Percentiles rank a stretch among this genome's conserved stretches.
phyloP scores from a whole-genome alignment of 1,140 invertebrate genomes.

The Leguminivora glycinivorella region DNA sequence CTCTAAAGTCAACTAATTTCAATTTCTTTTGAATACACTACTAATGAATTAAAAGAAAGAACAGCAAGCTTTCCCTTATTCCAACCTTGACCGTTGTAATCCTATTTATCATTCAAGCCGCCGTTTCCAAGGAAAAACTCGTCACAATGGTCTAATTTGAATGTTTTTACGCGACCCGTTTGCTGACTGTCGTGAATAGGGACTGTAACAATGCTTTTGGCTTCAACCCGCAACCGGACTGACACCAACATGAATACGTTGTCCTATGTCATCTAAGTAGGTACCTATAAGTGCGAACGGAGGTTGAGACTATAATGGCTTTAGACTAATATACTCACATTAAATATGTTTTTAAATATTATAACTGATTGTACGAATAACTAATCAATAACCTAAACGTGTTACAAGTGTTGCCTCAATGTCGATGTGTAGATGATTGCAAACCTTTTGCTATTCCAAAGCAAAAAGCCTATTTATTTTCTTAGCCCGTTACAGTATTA shows the following conservation, averaged over 20 bases:
- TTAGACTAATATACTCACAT: too few species aligned
- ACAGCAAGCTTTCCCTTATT: not conserved
- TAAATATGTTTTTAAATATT: too few species aligned
- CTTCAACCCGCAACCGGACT: slow-evolving; percentile 39
- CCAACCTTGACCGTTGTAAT: slow-evolving; percentile 2
- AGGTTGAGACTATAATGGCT: not conserved
- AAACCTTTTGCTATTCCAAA: too few species aligned
- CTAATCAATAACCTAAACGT: too few species aligned
- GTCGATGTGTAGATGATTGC: too few species aligned
- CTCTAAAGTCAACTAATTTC: too few species aligned
- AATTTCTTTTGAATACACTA: too few species aligned
- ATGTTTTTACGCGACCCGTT: slow-evolving; percentile 61
- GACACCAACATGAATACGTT: not conserved
- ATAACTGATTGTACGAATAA: too few species aligned
- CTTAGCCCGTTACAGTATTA: too few species aligned
- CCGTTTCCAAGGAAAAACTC: slow-evolving; percentile 48
- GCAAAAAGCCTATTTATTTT: too few species aligned
- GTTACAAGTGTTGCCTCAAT: too few species aligned
- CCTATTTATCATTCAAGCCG: not conserved
- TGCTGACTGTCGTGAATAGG: slow-evolving; percentile 60
- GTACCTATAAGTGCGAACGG: not conserved
- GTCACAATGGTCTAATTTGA: slow-evolving; percentile 68
- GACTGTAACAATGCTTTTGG: slow-evolving; percentile 52
- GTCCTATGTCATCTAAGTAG: not conserved
- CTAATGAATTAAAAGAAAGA: not conserved